Conservation (phyloP, 2,113 vertebrate genomes). For the Pygoscelis adeliae region DNA sequence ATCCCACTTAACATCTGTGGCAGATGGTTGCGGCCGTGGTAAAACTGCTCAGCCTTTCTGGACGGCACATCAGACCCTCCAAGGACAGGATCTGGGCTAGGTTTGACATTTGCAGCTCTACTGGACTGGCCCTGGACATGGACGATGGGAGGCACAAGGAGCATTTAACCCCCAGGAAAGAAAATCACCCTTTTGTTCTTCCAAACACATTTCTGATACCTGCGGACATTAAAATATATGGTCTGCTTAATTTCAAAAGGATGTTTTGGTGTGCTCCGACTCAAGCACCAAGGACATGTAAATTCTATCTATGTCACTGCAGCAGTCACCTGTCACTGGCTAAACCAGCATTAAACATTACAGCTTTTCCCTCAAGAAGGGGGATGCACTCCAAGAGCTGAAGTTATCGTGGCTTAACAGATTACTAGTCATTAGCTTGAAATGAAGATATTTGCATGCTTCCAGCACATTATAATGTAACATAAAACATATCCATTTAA, state of each 20-base stretch:
- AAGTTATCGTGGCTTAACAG: neutral
- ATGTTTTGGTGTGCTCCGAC: neutral
- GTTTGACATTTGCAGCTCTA: neutral
- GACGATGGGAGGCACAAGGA: neutral
- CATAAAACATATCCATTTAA: neutral
- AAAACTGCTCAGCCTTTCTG: neutral
- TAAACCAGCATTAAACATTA: neutral
- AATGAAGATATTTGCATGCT: neutral
- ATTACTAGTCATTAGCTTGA: neutral
- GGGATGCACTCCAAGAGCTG: neutral
- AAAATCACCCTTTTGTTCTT: neutral
- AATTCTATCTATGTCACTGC: neutral
- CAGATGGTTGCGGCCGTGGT: accelerated
- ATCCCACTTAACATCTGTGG: neutral
- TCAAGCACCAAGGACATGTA: neutral
- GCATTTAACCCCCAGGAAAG: neutral
- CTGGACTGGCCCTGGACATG: too few relatives aligned
- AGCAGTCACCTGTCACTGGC: neutral
- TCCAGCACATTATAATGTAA: neutral
- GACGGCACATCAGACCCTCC: neutral
- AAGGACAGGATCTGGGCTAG: neutral
- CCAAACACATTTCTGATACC: neutral
- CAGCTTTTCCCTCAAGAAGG: neutral
- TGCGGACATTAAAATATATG: neutral
- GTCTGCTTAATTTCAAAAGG: neutral